Conservation (phyloP, 2,888 invertebrate genomes). For the Perizoma flavofasciatum region DNA sequence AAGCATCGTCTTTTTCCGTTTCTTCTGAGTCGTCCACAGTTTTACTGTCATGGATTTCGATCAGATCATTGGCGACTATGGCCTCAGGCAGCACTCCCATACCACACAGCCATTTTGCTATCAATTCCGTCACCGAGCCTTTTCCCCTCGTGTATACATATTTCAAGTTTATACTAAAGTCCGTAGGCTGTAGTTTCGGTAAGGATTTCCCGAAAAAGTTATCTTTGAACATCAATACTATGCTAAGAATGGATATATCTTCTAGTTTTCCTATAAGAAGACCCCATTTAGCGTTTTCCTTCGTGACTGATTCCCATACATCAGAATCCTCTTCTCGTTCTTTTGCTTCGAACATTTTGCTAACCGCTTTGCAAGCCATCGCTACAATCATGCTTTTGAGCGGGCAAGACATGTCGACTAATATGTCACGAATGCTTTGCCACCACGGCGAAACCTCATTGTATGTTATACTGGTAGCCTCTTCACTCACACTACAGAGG, state of each 20-base stretch:
- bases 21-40: constrained; percentile 38
- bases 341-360: constrained; percentile 73
- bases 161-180: constrained; percentile 86
- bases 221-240: constrained; percentile 84
- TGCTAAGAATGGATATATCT: constrained; percentile 91
- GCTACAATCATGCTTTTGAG: constrained; percentile 92
- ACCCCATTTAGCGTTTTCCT: constrained; percentile 94
- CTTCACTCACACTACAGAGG: constrained; percentile 86
- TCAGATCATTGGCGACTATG: constrained; percentile 81
- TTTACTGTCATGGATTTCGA: constrained; percentile 52
- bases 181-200: constrained; percentile 81
- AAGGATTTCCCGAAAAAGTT: constrained; percentile 65
- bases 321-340: constrained; percentile 79
- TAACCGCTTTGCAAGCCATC: constrained; percentile 91
- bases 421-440: constrained; percentile 88
- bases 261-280: constrained; percentile 94
- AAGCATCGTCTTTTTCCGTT: constrained; percentile 53
- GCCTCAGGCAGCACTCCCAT: constrained; percentile 88
- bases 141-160: constrained; percentile 86
- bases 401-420: constrained; percentile 89
- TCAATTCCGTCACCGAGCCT: constrained; percentile 95
- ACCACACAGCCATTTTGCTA: constrained; percentile 93
- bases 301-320: constrained; percentile 92
- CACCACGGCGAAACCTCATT: constrained; percentile 92
- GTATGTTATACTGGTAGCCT: constrained; percentile 85